Percentiles rank a stretch among this genome's conserved stretches.
Evolutionary conservation across 53 echinoderm and acorn worm genomes (phyloP).

Genomic region (Patiria pectinifera): DNA sequence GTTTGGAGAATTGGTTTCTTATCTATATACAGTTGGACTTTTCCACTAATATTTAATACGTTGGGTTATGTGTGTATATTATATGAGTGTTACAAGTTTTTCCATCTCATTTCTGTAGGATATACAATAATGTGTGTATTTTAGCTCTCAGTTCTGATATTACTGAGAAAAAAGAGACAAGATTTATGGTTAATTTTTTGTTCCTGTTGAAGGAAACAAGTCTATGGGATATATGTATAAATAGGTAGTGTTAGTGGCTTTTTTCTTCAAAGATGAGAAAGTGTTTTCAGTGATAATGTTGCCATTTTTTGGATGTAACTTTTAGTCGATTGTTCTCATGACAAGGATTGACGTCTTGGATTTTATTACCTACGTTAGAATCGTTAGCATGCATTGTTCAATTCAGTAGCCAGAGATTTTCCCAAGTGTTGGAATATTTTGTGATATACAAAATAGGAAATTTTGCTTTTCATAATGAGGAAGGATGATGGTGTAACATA

Average conservation of each 20-base stretch:
- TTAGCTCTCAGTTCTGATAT: constrained; percentile 43
- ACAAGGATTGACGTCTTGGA: no score
- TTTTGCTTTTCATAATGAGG: no score
- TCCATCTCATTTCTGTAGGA: constrained; percentile 39
- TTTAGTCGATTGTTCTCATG: no score
- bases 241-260: constrained; percentile 50
- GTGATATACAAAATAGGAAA: no score
- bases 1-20: constrained; percentile 40
- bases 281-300: constrained; percentile 48
- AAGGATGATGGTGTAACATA: no score
- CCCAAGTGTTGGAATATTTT: no score
- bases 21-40: constrained; percentile 62
- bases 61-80: constrained; percentile 65
- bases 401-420: no score
- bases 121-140: constrained; percentile 58
- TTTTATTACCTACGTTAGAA: not conserved
- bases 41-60: constrained; percentile 47
- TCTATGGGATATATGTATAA: constrained; percentile 42
- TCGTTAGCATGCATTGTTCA: not conserved
- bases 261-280: not conserved
- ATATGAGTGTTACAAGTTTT: constrained; percentile 31
- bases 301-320: not conserved
- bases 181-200: constrained; percentile 45
- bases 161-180: constrained; percentile 4
- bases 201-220: constrained; percentile 1